phyloP scores from a whole-genome alignment of 2,113 vertebrate species.

The Coptodon bakossiorum region DNA sequence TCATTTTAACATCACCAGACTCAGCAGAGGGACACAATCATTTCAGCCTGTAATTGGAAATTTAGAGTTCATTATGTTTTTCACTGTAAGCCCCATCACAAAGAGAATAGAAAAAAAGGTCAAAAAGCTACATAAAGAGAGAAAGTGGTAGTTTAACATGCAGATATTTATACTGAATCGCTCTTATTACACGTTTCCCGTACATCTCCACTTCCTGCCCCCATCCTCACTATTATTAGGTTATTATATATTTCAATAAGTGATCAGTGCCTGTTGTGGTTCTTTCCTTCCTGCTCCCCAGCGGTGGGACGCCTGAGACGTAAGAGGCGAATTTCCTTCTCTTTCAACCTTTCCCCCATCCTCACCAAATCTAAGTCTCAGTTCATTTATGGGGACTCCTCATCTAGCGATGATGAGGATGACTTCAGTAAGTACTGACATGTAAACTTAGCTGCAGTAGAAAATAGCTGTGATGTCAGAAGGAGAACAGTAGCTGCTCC shows the following conservation, averaged over 20 bases:
- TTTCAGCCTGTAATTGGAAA: not conserved
- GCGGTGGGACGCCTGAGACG: slow-evolving; percentile 73
- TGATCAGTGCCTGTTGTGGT: slow-evolving; percentile 53
- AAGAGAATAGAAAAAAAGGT: not conserved
- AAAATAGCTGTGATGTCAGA: not conserved
- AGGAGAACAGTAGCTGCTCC: not conserved
- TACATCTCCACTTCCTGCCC: not conserved
- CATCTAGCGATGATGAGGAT: slow-evolving; percentile 90
- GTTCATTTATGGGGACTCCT: slow-evolving; percentile 82
- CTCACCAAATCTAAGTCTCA: slow-evolving; percentile 86
- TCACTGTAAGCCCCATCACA: not conserved
- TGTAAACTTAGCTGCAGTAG: not conserved
- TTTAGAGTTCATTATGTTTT: not conserved
- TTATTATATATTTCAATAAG: not conserved
- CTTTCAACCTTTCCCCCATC: slow-evolving; percentile 87
- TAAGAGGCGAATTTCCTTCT: slow-evolving; percentile 85
- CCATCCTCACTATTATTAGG: not conserved
- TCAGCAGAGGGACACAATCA: not conserved
- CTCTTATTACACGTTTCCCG: not conserved
- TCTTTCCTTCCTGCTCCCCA: slow-evolving; percentile 54
- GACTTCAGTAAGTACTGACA: slow-evolving; percentile 79
- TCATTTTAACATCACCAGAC: not conserved
- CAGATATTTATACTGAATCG: not conserved
- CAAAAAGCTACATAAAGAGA: not conserved
- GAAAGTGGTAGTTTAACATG: not conserved